Percentiles rank a stretch among this genome's conserved stretches.
Conservation (phyloP, 2,888 invertebrate species). For the Lissonota sp. region DNA sequence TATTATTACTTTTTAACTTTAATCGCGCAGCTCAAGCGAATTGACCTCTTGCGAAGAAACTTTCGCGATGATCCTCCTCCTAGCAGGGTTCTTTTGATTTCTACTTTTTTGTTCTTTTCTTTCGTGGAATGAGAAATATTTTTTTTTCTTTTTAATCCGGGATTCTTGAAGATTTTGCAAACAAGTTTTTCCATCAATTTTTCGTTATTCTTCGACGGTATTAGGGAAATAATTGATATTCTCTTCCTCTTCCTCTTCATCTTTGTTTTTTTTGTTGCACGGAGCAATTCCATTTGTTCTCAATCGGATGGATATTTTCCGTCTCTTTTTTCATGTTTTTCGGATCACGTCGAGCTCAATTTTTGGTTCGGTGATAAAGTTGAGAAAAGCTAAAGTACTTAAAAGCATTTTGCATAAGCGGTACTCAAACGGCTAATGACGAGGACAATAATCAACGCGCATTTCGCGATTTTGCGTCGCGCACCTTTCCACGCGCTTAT, state of each 20-base stretch:
- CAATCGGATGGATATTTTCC: not conserved
- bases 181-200: too few species aligned
- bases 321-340: conserved; percentile 3
- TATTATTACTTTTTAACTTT: too few species aligned
- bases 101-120: not conserved
- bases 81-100: not conserved
- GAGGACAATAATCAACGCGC: conserved; percentile 12
- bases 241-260: too few species aligned
- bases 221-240: too few species aligned
- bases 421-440: not conserved
- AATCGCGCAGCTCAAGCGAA: too few species aligned
- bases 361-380: conserved; percentile 46
- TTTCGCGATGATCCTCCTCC: not conserved
- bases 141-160: not conserved
- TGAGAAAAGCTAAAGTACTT: conserved; percentile 41
- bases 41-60: not conserved
- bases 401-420: conserved; percentile 32
- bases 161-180: not conserved
- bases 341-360: conserved; percentile 29
- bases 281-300: not conserved
- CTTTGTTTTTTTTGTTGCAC: too few species aligned
- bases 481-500: conserved; percentile 13
- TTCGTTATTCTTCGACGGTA: too few species aligned
- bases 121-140: not conserved
- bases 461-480: conserved; percentile 13